These are phyloP conservation scores for Pheosia gnoma DNA, from an alignment of 2,888 invertebrate genomes.

Conservation along the genomic window DNA sequence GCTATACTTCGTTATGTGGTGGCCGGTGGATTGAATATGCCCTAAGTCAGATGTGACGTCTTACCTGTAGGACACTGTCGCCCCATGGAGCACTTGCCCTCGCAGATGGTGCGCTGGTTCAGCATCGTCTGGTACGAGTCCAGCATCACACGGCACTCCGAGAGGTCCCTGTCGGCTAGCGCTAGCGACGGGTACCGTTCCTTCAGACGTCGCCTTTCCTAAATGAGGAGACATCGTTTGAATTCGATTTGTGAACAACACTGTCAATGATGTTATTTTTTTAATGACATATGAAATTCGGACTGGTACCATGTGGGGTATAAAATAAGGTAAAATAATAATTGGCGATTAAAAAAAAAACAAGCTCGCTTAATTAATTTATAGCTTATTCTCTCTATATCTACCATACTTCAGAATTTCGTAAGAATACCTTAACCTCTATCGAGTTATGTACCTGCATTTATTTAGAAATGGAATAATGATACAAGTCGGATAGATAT, in stretches of 20 bases:
- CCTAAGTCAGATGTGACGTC: not conserved
- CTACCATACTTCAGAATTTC: no score
- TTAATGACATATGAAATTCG: no score
- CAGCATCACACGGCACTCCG: constrained; percentile 90
- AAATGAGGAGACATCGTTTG: constrained; percentile 13
- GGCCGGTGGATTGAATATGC: not conserved
- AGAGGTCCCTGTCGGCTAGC: constrained; percentile 88
- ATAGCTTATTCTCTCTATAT: no score
- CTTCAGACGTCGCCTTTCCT: constrained; percentile 93
- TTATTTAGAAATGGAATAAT: no score
- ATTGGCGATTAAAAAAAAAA: no score
- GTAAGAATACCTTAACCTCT: no score
- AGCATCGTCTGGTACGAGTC: constrained; percentile 93
- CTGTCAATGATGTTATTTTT: no score
- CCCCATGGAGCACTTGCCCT: constrained; percentile 93
- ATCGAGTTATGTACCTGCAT: no score
- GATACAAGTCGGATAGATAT: not conserved
- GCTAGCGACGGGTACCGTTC: constrained; percentile 93
- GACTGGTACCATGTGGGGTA: no score
- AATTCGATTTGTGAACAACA: no score
- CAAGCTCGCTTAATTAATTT: no score
- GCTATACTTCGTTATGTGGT: not conserved
- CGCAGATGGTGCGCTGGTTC: constrained; percentile 91
- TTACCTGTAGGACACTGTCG: constrained; percentile 93
- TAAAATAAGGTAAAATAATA: no score